Percentiles rank a stretch among this genome's conserved stretches.
phyloP scores from a whole-genome alignment of 2,888 invertebrate genomes.

The Apocheima hispidaria region DNA sequence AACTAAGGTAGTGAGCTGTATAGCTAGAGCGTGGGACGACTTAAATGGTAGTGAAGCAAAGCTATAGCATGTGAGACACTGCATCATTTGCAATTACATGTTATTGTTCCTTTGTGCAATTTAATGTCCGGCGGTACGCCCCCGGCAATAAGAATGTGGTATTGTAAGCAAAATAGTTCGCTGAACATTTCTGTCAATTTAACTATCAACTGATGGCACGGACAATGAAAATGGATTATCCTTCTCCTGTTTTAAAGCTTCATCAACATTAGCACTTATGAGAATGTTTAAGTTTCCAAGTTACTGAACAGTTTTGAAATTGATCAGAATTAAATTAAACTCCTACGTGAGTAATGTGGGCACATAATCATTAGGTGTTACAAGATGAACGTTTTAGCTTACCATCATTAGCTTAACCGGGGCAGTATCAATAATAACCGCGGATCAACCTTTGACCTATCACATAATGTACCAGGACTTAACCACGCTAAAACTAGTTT shows the following conservation, averaged over 20 bases:
- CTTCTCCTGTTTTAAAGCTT: conserved; percentile 46
- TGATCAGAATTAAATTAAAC: conserved; percentile 19
- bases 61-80: conserved; percentile 74
- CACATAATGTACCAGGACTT: too few relatives aligned
- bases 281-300: background rate
- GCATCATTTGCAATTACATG: conserved; percentile 86
- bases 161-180: conserved; percentile 82
- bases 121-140: conserved; percentile 69
- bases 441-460: conserved; percentile 53
- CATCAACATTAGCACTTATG: conserved; percentile 33
- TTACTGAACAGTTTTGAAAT: background rate
- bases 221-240: conserved; percentile 55
- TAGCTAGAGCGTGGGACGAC: conserved; percentile 70
- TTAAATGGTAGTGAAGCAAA: conserved; percentile 77
- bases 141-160: conserved; percentile 68
- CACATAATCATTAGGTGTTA: conserved; percentile 31
- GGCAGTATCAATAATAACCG: conserved; percentile 48
- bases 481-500: too few relatives aligned
- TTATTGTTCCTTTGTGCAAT: conserved; percentile 83
- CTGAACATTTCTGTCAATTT: conserved; percentile 78
- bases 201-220: conserved; percentile 52
- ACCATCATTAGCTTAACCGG: conserved; percentile 48
- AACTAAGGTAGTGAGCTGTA: conserved; percentile 42
- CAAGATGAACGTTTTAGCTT: conserved; percentile 43
- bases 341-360: conserved; percentile 17